Percentiles rank a stretch among this genome's conserved stretches.
phyloP scores from a whole-genome alignment of 2,797 vertebrate species.

The Melanotaenia trifasciata region DNA sequence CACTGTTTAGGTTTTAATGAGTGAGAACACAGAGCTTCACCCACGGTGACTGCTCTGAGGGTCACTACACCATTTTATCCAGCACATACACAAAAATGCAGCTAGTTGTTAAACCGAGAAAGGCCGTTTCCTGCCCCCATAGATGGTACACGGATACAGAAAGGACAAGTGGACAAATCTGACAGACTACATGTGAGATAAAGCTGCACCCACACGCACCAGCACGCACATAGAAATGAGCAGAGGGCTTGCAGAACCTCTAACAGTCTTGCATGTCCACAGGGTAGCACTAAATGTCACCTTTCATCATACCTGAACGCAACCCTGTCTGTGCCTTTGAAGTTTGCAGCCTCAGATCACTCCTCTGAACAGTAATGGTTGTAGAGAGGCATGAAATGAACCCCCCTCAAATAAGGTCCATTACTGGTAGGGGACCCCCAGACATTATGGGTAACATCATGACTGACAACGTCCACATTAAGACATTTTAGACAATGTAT shows the following conservation, averaged over 20 bases:
- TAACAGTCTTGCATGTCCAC: slow-evolving; percentile 50
- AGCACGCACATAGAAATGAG: slow-evolving; percentile 27
- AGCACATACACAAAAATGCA: slow-evolving; percentile 35
- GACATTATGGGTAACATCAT: slow-evolving; percentile 44
- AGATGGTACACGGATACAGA: slow-evolving; percentile 5
- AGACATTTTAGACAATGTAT: slow-evolving; percentile 51
- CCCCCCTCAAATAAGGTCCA: slow-evolving; percentile 69
- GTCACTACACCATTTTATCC: slow-evolving; percentile 26
- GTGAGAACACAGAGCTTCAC: slow-evolving; percentile 15
- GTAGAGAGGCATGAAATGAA: slow-evolving; percentile 73
- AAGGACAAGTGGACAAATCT: slow-evolving; percentile 24
- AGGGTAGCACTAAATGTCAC: slow-evolving; percentile 63
- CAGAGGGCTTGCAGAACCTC: slow-evolving; percentile 38
- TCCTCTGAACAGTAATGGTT: slow-evolving; percentile 66
- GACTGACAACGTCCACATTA: slow-evolving; percentile 55
- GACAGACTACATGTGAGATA: slow-evolving; percentile 19
- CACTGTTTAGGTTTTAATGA: slow-evolving; percentile 53
- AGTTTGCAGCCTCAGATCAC: slow-evolving; percentile 73
- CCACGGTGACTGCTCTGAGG: slow-evolving; percentile 14
- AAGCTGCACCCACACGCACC: slow-evolving; percentile 6
- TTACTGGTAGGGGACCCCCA: slow-evolving; percentile 58
- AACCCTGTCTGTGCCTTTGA: slow-evolving; percentile 68
- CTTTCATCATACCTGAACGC: slow-evolving; percentile 72
- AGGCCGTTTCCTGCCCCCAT: slow-evolving; percentile 9
- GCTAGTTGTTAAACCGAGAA: slow-evolving; percentile 38